A percentile compares a stretch with the other conserved stretches of the same genome.
These are phyloP conservation scores for Sebastes goodei DNA, from an alignment of 2,797 vertebrate genomes.

Conservation along the genomic window DNA sequence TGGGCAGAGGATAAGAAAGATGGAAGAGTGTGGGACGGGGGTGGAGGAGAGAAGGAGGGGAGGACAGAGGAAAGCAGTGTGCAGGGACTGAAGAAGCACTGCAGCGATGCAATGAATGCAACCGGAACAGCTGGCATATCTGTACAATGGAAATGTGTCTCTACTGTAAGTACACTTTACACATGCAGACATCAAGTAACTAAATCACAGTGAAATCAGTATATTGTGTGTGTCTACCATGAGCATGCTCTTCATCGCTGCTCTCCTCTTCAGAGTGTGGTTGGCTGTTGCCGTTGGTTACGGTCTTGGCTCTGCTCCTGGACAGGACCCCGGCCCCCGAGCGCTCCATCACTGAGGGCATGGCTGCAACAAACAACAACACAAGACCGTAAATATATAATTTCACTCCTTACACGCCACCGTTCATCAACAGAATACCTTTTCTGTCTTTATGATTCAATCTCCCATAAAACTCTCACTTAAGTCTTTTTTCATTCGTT, in stretches of 20 bases:
- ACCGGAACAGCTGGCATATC: conserved; percentile 13
- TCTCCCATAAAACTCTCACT: neutral
- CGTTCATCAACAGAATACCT: neutral
- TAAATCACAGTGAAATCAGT: neutral
- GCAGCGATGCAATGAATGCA: conserved; percentile 50
- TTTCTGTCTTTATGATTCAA: neutral
- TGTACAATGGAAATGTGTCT: neutral
- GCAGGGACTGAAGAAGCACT: conserved; percentile 21
- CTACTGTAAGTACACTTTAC: neutral
- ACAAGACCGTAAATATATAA: neutral
- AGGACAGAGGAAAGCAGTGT: conserved; percentile 25
- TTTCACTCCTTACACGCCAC: neutral
- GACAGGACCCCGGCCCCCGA: conserved; percentile 90
- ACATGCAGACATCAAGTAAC: neutral
- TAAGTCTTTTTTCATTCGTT: neutral
- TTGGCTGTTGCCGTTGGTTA: conserved; percentile 87
- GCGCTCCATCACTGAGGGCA: conserved; percentile 95
- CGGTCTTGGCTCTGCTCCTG: conserved; percentile 90
- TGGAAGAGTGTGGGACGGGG: conserved; percentile 44
- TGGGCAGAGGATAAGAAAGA: conserved; percentile 53
- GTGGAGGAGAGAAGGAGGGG: conserved; percentile 22
- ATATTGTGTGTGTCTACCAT: conserved; percentile 77
- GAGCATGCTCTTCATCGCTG: conserved; percentile 92
- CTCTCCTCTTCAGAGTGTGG: conserved; percentile 91
- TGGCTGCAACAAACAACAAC: conserved; percentile 67